phyloP scores from a whole-genome alignment of 2,888 invertebrate genomes.

The Drosophila parthenogenetica region DNA sequence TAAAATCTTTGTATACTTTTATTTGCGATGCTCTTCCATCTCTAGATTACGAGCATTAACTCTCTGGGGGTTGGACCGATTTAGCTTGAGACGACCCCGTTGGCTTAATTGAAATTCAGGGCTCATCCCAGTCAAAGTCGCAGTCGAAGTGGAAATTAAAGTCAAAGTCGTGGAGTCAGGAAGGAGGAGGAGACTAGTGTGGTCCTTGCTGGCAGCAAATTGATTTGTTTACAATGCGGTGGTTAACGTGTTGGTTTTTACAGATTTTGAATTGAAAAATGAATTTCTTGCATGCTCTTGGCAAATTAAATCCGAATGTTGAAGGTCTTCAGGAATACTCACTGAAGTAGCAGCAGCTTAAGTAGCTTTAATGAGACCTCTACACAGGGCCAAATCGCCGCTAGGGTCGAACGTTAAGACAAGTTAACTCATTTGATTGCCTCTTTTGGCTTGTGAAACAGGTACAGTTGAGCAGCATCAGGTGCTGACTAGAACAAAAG shows the following conservation, averaged over 20 bases:
- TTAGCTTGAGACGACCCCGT: constrained; percentile 46
- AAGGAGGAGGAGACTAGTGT: constrained; percentile 48
- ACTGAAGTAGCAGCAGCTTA: constrained; percentile 59
- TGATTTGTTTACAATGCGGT: constrained; percentile 73
- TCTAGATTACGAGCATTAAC: constrained; percentile 20
- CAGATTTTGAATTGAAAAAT: constrained; percentile 81
- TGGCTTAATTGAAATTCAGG: constrained; percentile 72
- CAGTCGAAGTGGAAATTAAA: constrained; percentile 5
- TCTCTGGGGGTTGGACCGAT: constrained; percentile 49
- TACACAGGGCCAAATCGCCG: constrained; percentile 46
- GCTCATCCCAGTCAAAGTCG: constrained; percentile 8
- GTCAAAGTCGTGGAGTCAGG: constrained; percentile 1
- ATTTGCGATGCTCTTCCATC: background rate
- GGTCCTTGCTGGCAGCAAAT: constrained; percentile 62
- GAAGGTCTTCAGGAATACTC: constrained; percentile 27
- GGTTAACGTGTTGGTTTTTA: constrained; percentile 79
- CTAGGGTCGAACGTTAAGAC: constrained; percentile 42
- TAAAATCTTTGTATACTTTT: too few species aligned
- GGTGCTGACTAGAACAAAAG: constrained; percentile 33
- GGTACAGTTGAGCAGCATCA: constrained; percentile 54
- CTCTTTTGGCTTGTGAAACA: constrained; percentile 21
- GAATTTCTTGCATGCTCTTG: constrained; percentile 79
- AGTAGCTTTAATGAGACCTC: constrained; percentile 75
- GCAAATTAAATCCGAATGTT: constrained; percentile 67
- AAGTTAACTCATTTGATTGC: constrained; percentile 22